Evolutionary conservation across 30 jellyfish, hydroid and myxozoan species (phyloP), one percentile per base, ranked within the genome.

Genomic region (Rhopilema esculentum): DNA sequence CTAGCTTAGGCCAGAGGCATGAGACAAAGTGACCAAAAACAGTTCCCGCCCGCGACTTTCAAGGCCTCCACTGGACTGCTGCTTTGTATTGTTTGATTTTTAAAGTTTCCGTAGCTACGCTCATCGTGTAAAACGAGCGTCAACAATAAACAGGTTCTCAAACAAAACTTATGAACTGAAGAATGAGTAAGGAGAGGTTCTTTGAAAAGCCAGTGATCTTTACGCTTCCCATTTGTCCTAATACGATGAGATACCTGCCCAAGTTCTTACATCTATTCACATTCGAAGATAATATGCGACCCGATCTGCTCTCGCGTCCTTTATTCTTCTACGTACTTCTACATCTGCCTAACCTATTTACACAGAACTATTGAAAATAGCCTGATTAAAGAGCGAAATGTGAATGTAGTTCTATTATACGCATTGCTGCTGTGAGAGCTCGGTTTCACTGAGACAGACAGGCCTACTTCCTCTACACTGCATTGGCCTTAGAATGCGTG

Each of bases 141-240:
- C 63, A 80, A 80, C 65, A 80, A 80, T 80, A 66, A 80, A 49
- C 90, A 80, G 90, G 83, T 66, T 31, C 27, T 16, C 75, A 80
- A 80, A 80, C 90, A 26, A 66, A 66, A 32, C 26, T 63, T 23
- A 33, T 28, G 32, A 66, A 26, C 52, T 28, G 28, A 48, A 80
- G 65, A 18, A 65, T 65, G 8, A 24, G 40, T 20, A 71, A 40
- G 69, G 26, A 40, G 71, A 15, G 53, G n/a, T 26, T 25, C 77
- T 53, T 77, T 77, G 27, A 53, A 28, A 68, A 66, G 0, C 50
- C 90, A 66, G 62, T 80, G 90, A 80, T 68, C 90, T 65, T 80
- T 80, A 61, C 80, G 80, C 69, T 64, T 15, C 21, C 73, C 62
- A 31, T 80, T 32, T 67, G 90, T 65, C 27, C 69, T 8, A 69